Conservation (phyloP, 92 coral and sea anemone genomes). For the Porites cylindrica region DNA sequence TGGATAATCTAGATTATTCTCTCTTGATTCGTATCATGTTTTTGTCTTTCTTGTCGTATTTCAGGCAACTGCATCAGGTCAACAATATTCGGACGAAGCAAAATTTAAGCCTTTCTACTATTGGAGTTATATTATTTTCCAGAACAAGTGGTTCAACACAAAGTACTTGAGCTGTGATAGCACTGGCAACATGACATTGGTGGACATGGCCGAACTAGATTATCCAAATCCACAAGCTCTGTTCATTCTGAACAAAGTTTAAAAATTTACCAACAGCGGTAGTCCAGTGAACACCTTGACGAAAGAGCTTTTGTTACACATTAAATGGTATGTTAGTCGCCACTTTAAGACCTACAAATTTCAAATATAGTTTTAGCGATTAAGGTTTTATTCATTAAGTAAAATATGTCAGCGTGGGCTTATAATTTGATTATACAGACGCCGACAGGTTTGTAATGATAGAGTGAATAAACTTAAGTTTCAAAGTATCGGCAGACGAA, state of each 20-base stretch:
- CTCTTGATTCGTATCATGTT: too few species aligned
- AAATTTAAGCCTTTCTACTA: conserved; percentile 12
- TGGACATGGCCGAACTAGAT: not conserved
- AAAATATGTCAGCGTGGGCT: too few species aligned
- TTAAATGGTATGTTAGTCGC: not conserved
- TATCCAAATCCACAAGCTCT: conserved; percentile 51
- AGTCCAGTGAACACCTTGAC: too few species aligned
- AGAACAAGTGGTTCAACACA: not conserved
- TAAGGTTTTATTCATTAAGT: not conserved
- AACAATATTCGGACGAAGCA: not conserved
- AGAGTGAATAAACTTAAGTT: too few species aligned
- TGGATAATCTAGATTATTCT: not conserved
- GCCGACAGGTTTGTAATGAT: too few species aligned
- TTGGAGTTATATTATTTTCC: conserved; percentile 52
- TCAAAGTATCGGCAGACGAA: too few species aligned
- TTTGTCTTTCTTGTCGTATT: not conserved
- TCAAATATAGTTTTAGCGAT: too few species aligned
- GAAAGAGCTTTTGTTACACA: too few species aligned
- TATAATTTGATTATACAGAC: too few species aligned
- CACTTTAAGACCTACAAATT: not conserved
- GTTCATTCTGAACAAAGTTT: conserved; percentile 19
- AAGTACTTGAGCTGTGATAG: conserved; percentile 33
- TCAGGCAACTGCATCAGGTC: not conserved
- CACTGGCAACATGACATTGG: conserved; percentile 32
- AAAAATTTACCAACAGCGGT: too few species aligned